Base-by-base conservation (phyloP, 1,140 invertebrate genomes). In the Aphidius ervi region DNA sequence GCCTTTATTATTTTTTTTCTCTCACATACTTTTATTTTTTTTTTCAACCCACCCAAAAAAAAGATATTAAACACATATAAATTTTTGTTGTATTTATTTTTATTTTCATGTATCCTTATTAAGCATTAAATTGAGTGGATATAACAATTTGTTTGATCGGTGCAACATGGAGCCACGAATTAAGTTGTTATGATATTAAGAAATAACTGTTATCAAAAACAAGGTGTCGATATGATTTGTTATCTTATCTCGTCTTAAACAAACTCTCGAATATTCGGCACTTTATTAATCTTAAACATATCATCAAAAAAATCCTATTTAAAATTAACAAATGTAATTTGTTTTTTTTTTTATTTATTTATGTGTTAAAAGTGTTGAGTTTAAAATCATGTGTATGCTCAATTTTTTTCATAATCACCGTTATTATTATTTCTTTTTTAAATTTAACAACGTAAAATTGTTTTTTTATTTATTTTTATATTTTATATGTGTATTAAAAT, bases 101-200 rank as follows among this genome's bases (percentile, higher is more conserved):
- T 16, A 16, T 16, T 43, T 50, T 43, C 41, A 55, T 65, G 63
- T 40, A 67, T 66, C 23, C 63, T 74, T 74, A 71, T 65, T 65
- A 62, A 56, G 47, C 61, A 49, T 56, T 64, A 70, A 75, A 71
- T 70, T 67, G 43, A 75, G 68, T 68, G 67, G 68, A 31, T 31
- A 31, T 76, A 73, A 74, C 67, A 67, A 61, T 71, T 75, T 74
- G 74, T 75, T 75, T 75, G 73, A 75, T 74, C 71, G 70, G 65
- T 56, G 43, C 56, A 37, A 45, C 63, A 71, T 68, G 62, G 64
- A 72, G 69, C 70, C 67, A 67, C 63, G 67, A 75, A 76, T 76
- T 76, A 76, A 73, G 74, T 76, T 72, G 73, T 76, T 76, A 75
- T 68, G 67, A 61, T 71, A 73, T 76, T 76, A 73, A 72, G 69